A percentile compares a stretch with the other conserved stretches of the same genome.
Evolutionary conservation across 2,113 vertebrate genomes (phyloP).

Genomic region (Apus apus): DNA sequence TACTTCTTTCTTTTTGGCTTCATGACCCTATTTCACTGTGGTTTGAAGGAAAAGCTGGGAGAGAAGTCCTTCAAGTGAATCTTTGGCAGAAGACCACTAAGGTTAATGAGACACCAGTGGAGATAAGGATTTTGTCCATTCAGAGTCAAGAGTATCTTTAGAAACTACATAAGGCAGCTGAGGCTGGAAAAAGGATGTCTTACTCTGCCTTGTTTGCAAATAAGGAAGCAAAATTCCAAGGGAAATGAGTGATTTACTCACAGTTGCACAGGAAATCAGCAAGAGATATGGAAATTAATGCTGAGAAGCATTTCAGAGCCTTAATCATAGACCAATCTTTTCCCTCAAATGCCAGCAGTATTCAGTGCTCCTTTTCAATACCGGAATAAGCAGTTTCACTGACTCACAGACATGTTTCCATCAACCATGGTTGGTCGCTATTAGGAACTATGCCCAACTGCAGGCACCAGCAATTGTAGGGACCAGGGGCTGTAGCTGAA

Average conservation of each 20-base stretch:
- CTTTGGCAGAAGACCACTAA: background rate
- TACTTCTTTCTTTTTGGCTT: background rate
- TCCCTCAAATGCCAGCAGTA: constrained; percentile 29
- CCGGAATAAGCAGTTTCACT: background rate
- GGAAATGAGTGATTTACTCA: constrained; percentile 28
- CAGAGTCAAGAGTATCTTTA: background rate
- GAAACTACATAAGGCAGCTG: background rate
- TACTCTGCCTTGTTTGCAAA: background rate
- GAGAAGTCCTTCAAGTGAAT: background rate
- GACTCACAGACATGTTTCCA: background rate
- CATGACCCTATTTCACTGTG: background rate
- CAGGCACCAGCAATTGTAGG: background rate
- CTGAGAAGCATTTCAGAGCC: constrained; percentile 25
- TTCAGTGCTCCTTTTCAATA: constrained; percentile 9
- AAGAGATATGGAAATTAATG: constrained; percentile 49
- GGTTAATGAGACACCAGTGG: background rate
- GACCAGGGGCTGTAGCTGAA: background rate
- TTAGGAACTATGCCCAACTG: fast-evolving
- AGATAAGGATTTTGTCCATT: background rate
- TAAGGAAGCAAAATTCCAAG: background rate
- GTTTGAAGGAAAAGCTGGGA: background rate
- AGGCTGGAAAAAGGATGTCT: background rate
- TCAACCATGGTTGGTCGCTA: background rate
- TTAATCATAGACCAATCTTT: constrained; percentile 49
- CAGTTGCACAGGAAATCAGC: constrained; percentile 29